Evolutionary conservation across 2,888 invertebrate genomes (phyloP), one percentile per base, ranked within the genome.

Genomic region (Crocallis elinguaria): DNA sequence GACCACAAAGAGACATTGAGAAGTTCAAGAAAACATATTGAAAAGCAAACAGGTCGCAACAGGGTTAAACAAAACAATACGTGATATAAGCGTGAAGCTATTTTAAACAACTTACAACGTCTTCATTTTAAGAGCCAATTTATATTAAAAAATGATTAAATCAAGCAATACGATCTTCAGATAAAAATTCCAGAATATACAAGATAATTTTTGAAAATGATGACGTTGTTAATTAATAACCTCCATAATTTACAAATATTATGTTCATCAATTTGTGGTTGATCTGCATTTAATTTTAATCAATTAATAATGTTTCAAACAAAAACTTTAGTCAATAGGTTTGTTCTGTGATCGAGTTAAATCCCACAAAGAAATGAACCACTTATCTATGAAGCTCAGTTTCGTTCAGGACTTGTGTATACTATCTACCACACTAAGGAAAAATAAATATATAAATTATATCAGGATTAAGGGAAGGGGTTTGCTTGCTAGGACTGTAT

Each of bases 51-150:
- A 62, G 82, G 88, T 86, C 86, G 67, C 82, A 63, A 69, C 86
- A 88, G 88, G 87, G 82, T 89, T 90, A 87, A 86, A 88, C 73
- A 88, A 89, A 88, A 89, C 88, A 68, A 57, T 67, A 71, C 65
- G 82, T 87, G 88, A 86, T 64, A 68, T 54, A 90, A 89, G 90
- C 90, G 78, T 84, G 87, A 85, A 74, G 71, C 79, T 69, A 76
- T 79, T 58, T 63, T 68, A 67, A 66, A 51, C n/a, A 50, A 14
- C 52, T 46, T 66, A 67, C 82, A 77, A 86, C 78, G 80, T 68
- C 82, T 72, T 79, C 73, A 77, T 79, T 82, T 78, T 35, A 6
- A 39, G 35, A 53, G 46, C 57, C 52, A 65, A 69, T 50, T 48
- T 23, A 1, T 42, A 19, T 16, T 1, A 12, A 38, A 8, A 19